A percentile compares a stretch with the other conserved stretches of the same genome.
These are phyloP conservation scores for Pollicipes pollicipes DNA, from an alignment of 1,140 invertebrate species.

Conservation along the genomic window DNA sequence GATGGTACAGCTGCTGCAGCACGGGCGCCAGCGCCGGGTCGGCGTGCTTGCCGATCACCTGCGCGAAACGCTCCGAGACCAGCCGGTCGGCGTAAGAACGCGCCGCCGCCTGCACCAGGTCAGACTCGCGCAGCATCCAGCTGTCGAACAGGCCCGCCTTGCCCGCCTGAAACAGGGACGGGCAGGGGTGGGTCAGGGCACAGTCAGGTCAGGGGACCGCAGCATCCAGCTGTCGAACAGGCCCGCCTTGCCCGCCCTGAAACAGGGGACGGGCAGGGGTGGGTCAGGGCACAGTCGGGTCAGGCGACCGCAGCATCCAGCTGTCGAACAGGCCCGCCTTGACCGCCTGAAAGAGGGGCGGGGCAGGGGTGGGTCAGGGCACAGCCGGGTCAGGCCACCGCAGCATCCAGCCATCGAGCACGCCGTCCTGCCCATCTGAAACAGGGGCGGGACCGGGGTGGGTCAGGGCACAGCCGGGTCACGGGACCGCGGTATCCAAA, in stretches of 20 bases:
- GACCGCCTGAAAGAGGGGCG: constrained; percentile 19
- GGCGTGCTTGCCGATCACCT: constrained; percentile 14
- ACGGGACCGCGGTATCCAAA: too few species aligned
- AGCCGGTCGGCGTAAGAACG: constrained; percentile 22
- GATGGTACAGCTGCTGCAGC: constrained; percentile 20
- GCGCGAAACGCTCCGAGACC: constrained; percentile 21
- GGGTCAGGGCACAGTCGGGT: constrained; percentile 21
- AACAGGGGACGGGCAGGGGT: neutral
- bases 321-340: constrained; percentile 21
- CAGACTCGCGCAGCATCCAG: constrained; percentile 25
- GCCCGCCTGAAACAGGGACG: constrained; percentile 14
- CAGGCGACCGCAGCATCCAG: constrained; percentile 25
- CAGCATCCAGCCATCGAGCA: constrained; percentile 25
- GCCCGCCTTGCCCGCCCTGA: constrained; percentile 20
- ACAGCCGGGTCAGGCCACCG: constrained; percentile 15
- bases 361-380: too few species aligned
- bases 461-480: too few species aligned
- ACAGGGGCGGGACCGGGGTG: too few species aligned
- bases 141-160: constrained; percentile 21
- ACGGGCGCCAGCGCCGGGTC: constrained; percentile 16
- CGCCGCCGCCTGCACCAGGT: constrained; percentile 23
- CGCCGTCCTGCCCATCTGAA: constrained; percentile 19
- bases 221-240: constrained; percentile 25
- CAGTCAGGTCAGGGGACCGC: constrained; percentile 22
- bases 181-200: constrained; percentile 14